Conservation (phyloP, 2,797 vertebrate genomes). For the Heterohyrax brucei region DNA sequence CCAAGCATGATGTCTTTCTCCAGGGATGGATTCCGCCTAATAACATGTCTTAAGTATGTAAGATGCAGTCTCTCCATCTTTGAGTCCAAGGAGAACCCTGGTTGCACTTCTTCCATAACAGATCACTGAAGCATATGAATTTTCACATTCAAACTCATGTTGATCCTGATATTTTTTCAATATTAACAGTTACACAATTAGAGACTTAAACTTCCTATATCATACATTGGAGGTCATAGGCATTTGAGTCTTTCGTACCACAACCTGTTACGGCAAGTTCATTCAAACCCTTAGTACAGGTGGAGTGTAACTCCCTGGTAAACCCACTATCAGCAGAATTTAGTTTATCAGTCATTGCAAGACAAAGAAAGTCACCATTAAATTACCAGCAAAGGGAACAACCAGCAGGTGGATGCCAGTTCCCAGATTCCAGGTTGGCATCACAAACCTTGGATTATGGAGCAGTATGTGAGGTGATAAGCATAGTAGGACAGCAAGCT, state of each 20-base stretch:
- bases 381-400: neutral
- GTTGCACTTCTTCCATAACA: too few relatives aligned
- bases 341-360: neutral
- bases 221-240: neutral
- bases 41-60: too few relatives aligned
- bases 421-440: neutral
- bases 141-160: neutral
- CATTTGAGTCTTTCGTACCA: neutral
- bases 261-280: too few relatives aligned
- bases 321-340: neutral
- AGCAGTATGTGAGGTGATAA: rapidly evolving
- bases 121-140: neutral
- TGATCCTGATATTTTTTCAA: neutral
- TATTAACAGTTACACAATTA: neutral
- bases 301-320: neutral
- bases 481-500: neutral
- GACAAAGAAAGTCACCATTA: neutral
- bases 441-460: neutral
- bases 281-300: neutral
- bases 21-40: too few relatives aligned
- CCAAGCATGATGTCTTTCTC: too few relatives aligned
- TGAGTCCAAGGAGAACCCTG: too few relatives aligned
- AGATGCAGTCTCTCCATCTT: too few relatives aligned
- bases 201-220: neutral
- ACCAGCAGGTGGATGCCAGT: neutral